A percentile compares a stretch with the other conserved stretches of the same genome.
Evolutionary conservation across 2,888 invertebrate genomes (phyloP).

Genomic region (Pasiphila rectangulata): DNA sequence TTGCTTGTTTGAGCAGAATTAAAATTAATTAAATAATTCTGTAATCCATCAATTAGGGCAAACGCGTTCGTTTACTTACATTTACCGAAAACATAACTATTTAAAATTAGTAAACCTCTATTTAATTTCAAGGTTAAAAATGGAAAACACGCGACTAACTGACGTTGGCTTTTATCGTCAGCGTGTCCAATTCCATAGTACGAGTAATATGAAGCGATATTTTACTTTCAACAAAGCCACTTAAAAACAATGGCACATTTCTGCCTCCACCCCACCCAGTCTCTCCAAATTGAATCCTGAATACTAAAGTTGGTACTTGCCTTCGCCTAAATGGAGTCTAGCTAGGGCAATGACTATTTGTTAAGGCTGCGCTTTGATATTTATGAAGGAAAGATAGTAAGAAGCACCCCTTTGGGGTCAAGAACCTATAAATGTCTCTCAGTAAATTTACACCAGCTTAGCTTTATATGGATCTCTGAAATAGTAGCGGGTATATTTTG

Average conservation of each 20-base stretch:
- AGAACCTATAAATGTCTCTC: slow-evolving; percentile 19
- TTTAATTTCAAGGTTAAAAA: too few species aligned
- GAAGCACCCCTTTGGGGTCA: slow-evolving; percentile 16
- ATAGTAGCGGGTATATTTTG: slow-evolving; percentile 1
- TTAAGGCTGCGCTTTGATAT: slow-evolving; percentile 11
- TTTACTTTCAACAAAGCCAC: slow-evolving; percentile 5
- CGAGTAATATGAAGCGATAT: slow-evolving; percentile 5
- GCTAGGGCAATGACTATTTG: slow-evolving; percentile 9
- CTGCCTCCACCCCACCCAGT: background rate
- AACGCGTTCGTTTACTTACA: too few species aligned
- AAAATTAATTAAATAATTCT: too few species aligned
- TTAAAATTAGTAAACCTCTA: too few species aligned
- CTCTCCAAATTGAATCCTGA: slow-evolving; percentile 12
- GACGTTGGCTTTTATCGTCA: background rate
- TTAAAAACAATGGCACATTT: slow-evolving; percentile 6
- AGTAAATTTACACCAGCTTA: slow-evolving; percentile 17
- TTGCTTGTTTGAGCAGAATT: too few species aligned
- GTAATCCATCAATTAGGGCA: background rate
- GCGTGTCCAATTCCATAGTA: slow-evolving; percentile 1
- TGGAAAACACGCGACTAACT: background rate
- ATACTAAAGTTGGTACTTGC: slow-evolving; percentile 3
- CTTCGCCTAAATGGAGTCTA: background rate
- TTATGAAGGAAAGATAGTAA: slow-evolving; percentile 13
- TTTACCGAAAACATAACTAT: too few species aligned
- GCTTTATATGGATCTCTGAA: slow-evolving; percentile 16